Base-by-base conservation (phyloP, 2,113 vertebrate species). In the Entelurus aequoreus region DNA sequence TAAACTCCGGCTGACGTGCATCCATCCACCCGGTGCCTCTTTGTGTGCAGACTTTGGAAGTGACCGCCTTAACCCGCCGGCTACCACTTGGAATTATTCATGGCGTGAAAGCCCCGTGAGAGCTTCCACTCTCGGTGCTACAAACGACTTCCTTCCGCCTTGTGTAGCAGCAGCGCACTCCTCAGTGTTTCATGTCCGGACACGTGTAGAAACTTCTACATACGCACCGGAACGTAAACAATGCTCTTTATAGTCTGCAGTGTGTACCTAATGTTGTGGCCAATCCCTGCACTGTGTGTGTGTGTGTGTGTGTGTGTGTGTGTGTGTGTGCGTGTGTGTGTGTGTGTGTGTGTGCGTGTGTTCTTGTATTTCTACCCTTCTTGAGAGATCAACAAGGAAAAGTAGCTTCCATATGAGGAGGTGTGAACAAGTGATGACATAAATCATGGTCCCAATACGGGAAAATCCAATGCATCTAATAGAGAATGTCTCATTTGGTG, bases 41-140 rank as follows among this genome's bases (percentile, higher is more conserved):
- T 65, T 65, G 14, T 66, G 65, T 54, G 63, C 60, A n/a, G 71
- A 48, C 61, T 47, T 60, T 46, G 59, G 66, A 69, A 54, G 58
- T 85, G 81, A 85, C 84, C 69, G 55, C 69, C 74, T 82, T 81
- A 82, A 81, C 79, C 52, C 69, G 2, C 40, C 62, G 62, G 65
- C 53, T 16, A 79, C 72, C 54, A 61, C 73, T 62, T 38, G 81
- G 76, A 86, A 86, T 86, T 64, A 88, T 88, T 85, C 81, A 86
- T 84, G 4, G 19, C 10, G 49, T 63, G 46, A 63, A 76, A 74
- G 35, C 84, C 74, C 42, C 72, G 52, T 21, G 81, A 81, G 82
- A 80, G 62, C 8, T 48, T 48, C 69, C 67, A 63, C 72, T 64
- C 66, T 69, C 70, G 69, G 65, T 37, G 73, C 73, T 71, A 82